Evolutionary conservation across 2,888 invertebrate genomes (phyloP).

Genomic region (Leptogaster cylindrica): DNA sequence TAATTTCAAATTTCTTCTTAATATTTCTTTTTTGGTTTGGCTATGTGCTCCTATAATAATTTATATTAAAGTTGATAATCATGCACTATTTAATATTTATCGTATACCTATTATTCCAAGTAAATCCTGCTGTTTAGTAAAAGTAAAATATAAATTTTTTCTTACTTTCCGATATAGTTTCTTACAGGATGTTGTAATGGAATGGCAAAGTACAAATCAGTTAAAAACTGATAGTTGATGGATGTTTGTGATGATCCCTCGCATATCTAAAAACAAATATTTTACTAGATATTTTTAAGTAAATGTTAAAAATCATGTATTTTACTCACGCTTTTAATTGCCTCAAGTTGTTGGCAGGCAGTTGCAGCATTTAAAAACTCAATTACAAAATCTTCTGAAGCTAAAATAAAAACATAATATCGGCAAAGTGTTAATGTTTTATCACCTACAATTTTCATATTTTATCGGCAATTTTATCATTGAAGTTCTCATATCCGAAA

Average conservation of each 20-base stretch:
- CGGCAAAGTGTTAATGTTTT: not conserved
- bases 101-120: too few relatives aligned
- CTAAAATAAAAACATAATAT: not conserved
- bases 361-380: constrained; percentile 50
- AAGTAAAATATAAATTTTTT: too few relatives aligned
- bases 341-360: constrained; percentile 53
- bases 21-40: too few relatives aligned
- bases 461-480: constrained; percentile 51
- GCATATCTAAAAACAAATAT: not conserved
- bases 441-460: constrained; percentile 35
- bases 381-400: not conserved
- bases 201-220: constrained; percentile 56
- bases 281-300: constrained; percentile 38
- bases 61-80: too few relatives aligned
- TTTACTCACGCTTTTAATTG: constrained; percentile 52
- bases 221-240: constrained; percentile 52
- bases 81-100: too few relatives aligned
- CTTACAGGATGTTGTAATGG: constrained; percentile 61
- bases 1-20: too few relatives aligned
- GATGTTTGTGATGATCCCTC: not conserved
- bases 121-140: too few relatives aligned
- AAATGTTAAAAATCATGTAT: not conserved
- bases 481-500: constrained; percentile 52
- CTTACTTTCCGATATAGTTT: constrained; percentile 58
- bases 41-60: too few relatives aligned